Conservation (phyloP, 1,140 invertebrate species). For the Ceratina japonica region DNA sequence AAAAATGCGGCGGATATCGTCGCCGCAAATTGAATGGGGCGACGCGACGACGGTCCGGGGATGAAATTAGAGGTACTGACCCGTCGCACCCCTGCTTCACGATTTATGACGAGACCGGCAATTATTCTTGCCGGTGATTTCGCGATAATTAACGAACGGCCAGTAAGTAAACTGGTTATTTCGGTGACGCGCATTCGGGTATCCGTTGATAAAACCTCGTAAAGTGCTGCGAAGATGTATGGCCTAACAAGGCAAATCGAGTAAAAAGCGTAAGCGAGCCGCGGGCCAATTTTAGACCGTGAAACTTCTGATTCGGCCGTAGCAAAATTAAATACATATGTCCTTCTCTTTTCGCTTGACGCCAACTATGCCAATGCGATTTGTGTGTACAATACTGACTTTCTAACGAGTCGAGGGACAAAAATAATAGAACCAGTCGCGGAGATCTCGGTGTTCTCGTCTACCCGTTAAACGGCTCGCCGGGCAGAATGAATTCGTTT, state of each 20-base stretch:
- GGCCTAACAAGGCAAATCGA: neutral
- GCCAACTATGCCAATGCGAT: too few relatives aligned
- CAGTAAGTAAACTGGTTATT: slow-evolving; percentile 16
- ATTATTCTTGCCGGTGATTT: slow-evolving; percentile 1
- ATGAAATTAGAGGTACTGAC: slow-evolving; percentile 2
- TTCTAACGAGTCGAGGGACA: too few relatives aligned
- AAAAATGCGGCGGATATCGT: slow-evolving; percentile 5
- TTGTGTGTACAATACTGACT: too few relatives aligned
- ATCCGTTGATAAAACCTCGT: slow-evolving; percentile 8
- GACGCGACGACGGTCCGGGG: too few relatives aligned
- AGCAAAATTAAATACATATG: too few relatives aligned
- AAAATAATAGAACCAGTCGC: too few relatives aligned
- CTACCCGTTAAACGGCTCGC: too few relatives aligned
- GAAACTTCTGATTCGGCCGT: too few relatives aligned
- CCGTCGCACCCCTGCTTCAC: neutral
- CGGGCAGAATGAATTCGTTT: slow-evolving; percentile 22
- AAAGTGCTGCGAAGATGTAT: neutral
- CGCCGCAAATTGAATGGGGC: slow-evolving; percentile 6
- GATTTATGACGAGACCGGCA: slow-evolving; percentile 6
- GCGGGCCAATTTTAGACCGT: too few relatives aligned
- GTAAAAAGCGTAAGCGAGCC: neutral
- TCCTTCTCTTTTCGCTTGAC: too few relatives aligned
- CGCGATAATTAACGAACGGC: slow-evolving; percentile 23
- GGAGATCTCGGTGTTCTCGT: too few relatives aligned
- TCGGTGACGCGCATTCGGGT: neutral